Base-by-base conservation (phyloP, 2,113 vertebrate species). In the Dermatemys mawii region DNA sequence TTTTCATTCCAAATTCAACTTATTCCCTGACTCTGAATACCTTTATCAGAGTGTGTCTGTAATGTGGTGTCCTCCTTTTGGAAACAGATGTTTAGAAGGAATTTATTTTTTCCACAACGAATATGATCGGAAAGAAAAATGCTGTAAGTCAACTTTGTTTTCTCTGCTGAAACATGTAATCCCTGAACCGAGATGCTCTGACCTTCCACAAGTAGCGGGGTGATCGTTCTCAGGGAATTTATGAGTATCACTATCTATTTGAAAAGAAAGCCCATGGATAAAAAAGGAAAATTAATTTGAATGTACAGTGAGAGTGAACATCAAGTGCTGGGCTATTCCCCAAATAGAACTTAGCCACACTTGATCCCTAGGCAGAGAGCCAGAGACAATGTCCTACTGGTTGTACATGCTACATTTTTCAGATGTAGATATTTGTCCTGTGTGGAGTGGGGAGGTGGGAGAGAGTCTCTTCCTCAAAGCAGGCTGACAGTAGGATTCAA, bases 151-250 rank as follows among this genome's bases (percentile, higher is more conserved):
- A 91, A 83, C 27, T 88, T 82, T 87, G 21, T 81, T 95, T 92
- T 89, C 54, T 78, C 90, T 79, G 24, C 32, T 92, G 90, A 93
- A 96, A 95, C 50, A 89, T 11, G 51, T 53, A 93, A 94, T 92
- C 95, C 90, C 90, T 19, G 46, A 92, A 48, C 50, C 83, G 86
- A 81, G 82, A 83, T 89, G 93, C 57, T 86, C 92, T 96, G 94
- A 96, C 95, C 95, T 97, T 94, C 92, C 90, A 93, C 92, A 95
- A 97, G 94, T 8, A 96, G 78, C 84, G 91, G 83, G 78, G 88
- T 75, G 91, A 95, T 88, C 87, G 80, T 93, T 95, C 81, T 67
- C 0, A 0, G 75, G 90, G 94, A 95, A 94, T 93, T 97, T 87
- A 51, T 76, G 90, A 93, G n/a, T 93, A 97, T 95, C 95, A 76